Percentiles rank a stretch among this genome's conserved stretches.
Conservation (phyloP, 1,140 invertebrate genomes). For the Yoshiicerus persimilis region DNA sequence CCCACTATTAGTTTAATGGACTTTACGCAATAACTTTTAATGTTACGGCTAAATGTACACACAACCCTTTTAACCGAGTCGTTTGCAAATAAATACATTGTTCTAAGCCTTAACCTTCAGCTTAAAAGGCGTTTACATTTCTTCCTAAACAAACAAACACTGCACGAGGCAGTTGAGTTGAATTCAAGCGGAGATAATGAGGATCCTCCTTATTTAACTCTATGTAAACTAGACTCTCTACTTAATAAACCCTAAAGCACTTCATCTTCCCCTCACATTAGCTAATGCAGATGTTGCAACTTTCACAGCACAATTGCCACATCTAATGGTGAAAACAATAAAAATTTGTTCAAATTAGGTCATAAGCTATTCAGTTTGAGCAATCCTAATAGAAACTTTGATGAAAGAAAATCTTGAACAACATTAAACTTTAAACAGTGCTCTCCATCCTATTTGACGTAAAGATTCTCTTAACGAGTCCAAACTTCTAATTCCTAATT, state of each 20-base stretch:
- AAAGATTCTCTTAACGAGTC: neutral
- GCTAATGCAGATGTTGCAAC: neutral
- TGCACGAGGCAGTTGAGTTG: neutral
- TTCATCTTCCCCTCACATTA: neutral
- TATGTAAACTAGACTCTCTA: neutral
- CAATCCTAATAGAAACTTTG: neutral
- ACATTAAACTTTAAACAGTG: neutral
- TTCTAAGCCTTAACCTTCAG: neutral
- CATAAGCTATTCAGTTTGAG: neutral
- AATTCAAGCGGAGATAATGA: no score
- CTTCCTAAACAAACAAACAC: neutral
- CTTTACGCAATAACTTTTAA: conserved; percentile 18
- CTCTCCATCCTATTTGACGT: neutral
- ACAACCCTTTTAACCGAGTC: neutral
- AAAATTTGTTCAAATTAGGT: neutral
- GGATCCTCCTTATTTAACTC: no score
- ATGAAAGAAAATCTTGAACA: neutral
- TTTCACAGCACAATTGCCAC: neutral
- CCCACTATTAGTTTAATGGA: neutral
- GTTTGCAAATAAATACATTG: conserved; percentile 15
- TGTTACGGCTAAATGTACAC: neutral
- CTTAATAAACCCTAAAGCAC: neutral
- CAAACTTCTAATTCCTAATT: neutral
- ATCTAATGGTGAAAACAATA: neutral
- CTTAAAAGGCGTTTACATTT: neutral